Conservation (phyloP, 2,888 invertebrate genomes). For the Ferdinandea cuprea region DNA sequence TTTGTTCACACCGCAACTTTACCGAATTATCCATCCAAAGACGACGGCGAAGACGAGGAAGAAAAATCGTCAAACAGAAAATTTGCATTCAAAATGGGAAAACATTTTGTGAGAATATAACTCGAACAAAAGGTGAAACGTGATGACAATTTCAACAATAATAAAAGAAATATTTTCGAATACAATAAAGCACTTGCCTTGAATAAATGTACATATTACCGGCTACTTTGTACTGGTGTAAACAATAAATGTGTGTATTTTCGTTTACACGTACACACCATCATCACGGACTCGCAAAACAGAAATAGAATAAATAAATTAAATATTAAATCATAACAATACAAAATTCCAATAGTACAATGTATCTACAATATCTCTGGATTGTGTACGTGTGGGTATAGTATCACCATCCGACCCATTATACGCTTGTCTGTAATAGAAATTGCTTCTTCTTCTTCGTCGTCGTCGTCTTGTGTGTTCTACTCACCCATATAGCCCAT, state of each 20-base stretch:
- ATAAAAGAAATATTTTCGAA: slow-evolving; percentile 10
- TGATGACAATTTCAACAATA: slow-evolving; percentile 66
- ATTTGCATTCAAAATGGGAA: slow-evolving; percentile 67
- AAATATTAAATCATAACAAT: slow-evolving; percentile 74
- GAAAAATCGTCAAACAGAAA: slow-evolving; percentile 34
- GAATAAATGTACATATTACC: slow-evolving; percentile 39
- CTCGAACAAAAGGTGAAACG: slow-evolving; percentile 67
- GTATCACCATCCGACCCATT: slow-evolving; percentile 18
- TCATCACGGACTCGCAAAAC: neutral
- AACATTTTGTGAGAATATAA: slow-evolving; percentile 61
- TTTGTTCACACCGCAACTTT: slow-evolving; percentile 40
- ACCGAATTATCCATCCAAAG: slow-evolving; percentile 25
- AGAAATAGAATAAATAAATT: slow-evolving; percentile 68
- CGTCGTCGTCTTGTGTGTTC: slow-evolving; percentile 39
- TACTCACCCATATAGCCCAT: slow-evolving; percentile 35
- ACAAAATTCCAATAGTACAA: slow-evolving; percentile 68
- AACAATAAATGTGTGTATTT: slow-evolving; percentile 29
- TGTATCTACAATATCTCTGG: slow-evolving; percentile 49
- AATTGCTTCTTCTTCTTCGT: slow-evolving; percentile 68
- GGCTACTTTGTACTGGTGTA: slow-evolving; percentile 20
- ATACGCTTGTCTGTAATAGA: slow-evolving; percentile 74
- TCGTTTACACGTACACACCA: slow-evolving; percentile 11
- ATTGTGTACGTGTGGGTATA: neutral
- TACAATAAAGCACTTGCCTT: slow-evolving; percentile 39
- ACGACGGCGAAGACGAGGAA: slow-evolving; percentile 17